A percentile compares a stretch with the other conserved stretches of the same genome.
phyloP scores from a whole-genome alignment of 2,888 invertebrate genomes.

The Oligia fasciuncula region DNA sequence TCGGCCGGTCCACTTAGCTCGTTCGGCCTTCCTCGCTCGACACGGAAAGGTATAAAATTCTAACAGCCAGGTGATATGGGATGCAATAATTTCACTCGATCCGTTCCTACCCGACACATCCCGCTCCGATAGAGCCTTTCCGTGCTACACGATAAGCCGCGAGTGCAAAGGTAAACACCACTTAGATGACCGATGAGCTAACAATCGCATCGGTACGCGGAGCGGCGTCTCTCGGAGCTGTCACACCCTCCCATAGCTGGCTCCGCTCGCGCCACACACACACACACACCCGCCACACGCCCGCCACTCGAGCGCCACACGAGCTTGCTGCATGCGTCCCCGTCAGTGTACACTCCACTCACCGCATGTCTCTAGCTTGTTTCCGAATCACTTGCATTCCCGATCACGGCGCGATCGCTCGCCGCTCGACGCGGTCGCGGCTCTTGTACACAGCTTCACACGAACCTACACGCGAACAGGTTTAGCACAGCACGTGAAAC shows the following conservation, averaged over 20 bases:
- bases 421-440: slow-evolving; percentile 78
- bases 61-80: slow-evolving; percentile 90
- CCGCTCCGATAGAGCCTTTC: slow-evolving; percentile 81
- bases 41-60: slow-evolving; percentile 90
- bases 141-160: slow-evolving; percentile 72
- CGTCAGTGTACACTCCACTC: slow-evolving; percentile 84
- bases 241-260: slow-evolving; percentile 85
- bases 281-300: slow-evolving; percentile 75
- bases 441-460: slow-evolving; percentile 87
- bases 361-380: slow-evolving; percentile 87
- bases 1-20: slow-evolving; percentile 89
- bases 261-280: slow-evolving; percentile 89
- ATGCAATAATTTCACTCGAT: slow-evolving; percentile 87
- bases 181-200: slow-evolving; percentile 54
- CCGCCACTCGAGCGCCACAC: slow-evolving; percentile 71
- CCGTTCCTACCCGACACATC: slow-evolving; percentile 84
- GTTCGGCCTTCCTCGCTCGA: slow-evolving; percentile 89
- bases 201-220: slow-evolving; percentile 72
- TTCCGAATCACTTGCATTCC: slow-evolving; percentile 88
- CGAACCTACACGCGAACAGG: slow-evolving; percentile 88
- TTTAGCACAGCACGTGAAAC: slow-evolving; percentile 85
- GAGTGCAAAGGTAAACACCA: slow-evolving; percentile 55
- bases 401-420: slow-evolving; percentile 86
- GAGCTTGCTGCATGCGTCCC: slow-evolving; percentile 86
- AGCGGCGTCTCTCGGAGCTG: slow-evolving; percentile 79